Conservation (phyloP, 2,113 vertebrate species). For the Accipiter virgatus region DNA sequence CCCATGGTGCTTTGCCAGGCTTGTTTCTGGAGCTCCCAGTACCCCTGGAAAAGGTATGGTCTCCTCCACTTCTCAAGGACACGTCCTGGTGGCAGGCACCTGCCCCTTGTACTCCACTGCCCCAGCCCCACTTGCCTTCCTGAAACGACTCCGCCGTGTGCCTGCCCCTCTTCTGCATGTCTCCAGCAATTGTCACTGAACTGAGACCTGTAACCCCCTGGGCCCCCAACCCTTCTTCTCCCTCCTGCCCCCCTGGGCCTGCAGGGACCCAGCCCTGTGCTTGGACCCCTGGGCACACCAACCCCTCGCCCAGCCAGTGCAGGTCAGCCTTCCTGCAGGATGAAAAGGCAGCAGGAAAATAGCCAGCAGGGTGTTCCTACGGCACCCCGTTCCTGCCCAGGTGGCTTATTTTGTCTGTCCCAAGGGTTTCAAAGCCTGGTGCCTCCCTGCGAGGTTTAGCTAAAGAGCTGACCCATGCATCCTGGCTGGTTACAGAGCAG, state of each 20-base stretch:
- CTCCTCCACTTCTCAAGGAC: background rate
- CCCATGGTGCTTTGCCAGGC: background rate
- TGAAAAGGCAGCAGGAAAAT: background rate
- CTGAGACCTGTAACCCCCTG: background rate
- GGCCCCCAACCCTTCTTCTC: fast-evolving
- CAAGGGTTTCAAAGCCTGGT: background rate
- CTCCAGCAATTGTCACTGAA: background rate
- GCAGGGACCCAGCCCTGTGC: background rate
- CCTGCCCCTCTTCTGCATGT: background rate
- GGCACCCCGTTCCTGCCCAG: background rate
- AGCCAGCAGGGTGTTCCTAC: fast-evolving
- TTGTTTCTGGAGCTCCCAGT: background rate
- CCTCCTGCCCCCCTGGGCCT: background rate
- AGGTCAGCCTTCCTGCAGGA: background rate
- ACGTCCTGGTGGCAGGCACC: background rate
- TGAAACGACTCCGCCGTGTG: fast-evolving
- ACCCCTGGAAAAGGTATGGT: background rate
- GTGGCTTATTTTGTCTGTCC: background rate
- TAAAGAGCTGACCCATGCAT: background rate
- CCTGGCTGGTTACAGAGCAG: background rate
- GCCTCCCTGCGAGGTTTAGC: background rate
- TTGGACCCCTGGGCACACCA: background rate
- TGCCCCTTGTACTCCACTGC: background rate
- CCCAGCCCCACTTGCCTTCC: background rate
- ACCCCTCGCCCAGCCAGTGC: background rate